Percentiles rank a stretch among this genome's conserved stretches.
These are phyloP conservation scores for Rotaria magnacalcarata DNA, from an alignment of 2,888 invertebrate genomes.

Conservation along the genomic window DNA sequence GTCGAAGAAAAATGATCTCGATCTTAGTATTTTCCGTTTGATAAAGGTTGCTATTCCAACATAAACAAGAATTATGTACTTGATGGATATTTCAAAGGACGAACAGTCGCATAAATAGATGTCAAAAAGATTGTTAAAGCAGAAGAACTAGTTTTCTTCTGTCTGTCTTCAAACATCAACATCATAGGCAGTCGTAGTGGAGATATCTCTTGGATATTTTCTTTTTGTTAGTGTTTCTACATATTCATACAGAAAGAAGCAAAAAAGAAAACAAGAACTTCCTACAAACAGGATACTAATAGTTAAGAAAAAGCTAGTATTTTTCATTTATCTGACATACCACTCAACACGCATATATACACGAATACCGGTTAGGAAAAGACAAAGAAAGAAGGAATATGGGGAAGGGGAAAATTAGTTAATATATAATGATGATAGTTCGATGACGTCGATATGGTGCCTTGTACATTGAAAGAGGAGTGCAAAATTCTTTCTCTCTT, in stretches of 20 bases:
- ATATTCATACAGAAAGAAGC: background rate
- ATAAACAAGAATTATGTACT: background rate
- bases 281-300: constrained; percentile 1
- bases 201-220: background rate
- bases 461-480: background rate
- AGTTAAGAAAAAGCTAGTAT: background rate
- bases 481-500: background rate
- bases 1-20: background rate
- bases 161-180: background rate
- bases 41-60: background rate
- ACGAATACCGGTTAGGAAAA: background rate
- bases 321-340: constrained; percentile 4
- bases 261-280: background rate
- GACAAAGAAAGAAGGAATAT: constrained; percentile 4
- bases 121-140: background rate
- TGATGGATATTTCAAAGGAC: background rate
- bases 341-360: background rate
- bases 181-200: background rate
- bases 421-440: constrained; percentile 11
- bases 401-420: background rate
- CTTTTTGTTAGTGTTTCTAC: background rate
- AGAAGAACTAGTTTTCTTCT: background rate
- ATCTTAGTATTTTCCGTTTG: background rate
- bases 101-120: background rate
- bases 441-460: constrained; percentile 6